These are phyloP conservation scores for Urosaurus nigricauda DNA, from an alignment of 2,797 vertebrate species.

Conservation along the genomic window DNA sequence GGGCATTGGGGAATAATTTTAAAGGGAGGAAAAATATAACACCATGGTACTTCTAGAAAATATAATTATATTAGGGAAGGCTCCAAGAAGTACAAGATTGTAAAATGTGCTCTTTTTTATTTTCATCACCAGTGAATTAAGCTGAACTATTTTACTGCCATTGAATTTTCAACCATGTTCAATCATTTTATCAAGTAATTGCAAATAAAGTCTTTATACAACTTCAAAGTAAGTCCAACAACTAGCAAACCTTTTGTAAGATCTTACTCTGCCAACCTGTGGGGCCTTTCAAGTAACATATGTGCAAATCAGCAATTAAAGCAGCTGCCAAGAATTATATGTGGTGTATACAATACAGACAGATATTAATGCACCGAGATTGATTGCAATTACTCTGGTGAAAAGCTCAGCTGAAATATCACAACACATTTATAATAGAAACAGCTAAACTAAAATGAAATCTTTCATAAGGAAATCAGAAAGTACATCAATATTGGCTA, in stretches of 20 bases:
- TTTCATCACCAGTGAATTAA: neutral
- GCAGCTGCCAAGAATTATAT: constrained; percentile 33
- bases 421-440: constrained; percentile 11
- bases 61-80: constrained; percentile 2
- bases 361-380: constrained; percentile 40
- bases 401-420: constrained; percentile 39
- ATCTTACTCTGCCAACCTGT: constrained; percentile 37
- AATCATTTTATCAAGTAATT: constrained; percentile 16
- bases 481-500: neutral
- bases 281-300: constrained; percentile 16
- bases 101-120: neutral
- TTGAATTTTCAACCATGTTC: constrained; percentile 16
- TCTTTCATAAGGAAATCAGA: neutral
- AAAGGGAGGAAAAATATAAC: neutral
- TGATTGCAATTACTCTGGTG: constrained; percentile 24
- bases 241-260: constrained; percentile 6
- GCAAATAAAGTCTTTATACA: neutral
- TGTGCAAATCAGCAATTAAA: constrained; percentile 47
- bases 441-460: constrained; percentile 14
- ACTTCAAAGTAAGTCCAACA: constrained; percentile 6
- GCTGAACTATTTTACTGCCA: constrained; percentile 22
- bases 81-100: neutral
- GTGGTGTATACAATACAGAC: constrained; percentile 19
- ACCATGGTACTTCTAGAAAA: neutral
- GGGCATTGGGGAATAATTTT: neutral